These are phyloP conservation scores for Hemibagrus guttatus DNA, from an alignment of 2,797 vertebrate species.

Conservation along the genomic window DNA sequence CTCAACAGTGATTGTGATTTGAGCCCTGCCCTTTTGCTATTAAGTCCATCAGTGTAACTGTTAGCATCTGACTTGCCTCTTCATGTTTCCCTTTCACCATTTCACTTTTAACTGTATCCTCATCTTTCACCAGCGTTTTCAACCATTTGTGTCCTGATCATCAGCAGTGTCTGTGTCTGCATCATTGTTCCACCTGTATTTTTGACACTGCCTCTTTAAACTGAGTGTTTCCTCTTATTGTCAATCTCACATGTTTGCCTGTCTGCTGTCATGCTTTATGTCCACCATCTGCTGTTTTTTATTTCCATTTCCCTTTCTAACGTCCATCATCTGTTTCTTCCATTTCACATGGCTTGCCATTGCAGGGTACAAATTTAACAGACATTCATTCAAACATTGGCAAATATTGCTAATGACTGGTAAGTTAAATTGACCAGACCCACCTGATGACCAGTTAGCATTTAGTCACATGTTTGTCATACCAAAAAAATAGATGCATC, in stretches of 20 bases:
- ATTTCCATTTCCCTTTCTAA: constrained; percentile 44
- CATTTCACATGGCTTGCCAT: constrained; percentile 41
- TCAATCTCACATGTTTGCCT: not conserved
- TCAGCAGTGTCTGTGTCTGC: not conserved
- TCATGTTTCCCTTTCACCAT: not conserved
- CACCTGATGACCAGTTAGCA: not conserved
- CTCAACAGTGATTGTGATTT: not conserved
- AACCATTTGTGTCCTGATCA: constrained; percentile 23
- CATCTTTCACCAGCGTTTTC: not conserved
- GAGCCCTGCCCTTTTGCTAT: not conserved
- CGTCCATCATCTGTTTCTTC: constrained; percentile 40
- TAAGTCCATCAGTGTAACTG: not conserved
- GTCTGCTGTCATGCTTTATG: constrained; percentile 18
- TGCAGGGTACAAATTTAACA: constrained; percentile 46
- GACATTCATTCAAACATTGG: constrained; percentile 42
- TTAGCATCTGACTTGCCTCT: not conserved
- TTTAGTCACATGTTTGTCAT: constrained; percentile 5
- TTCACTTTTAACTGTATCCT: not conserved
- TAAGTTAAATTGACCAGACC: constrained; percentile 39
- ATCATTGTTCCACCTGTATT: constrained; percentile 14
- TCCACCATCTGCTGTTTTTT: constrained; percentile 35
- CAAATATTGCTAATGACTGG: constrained; percentile 50
- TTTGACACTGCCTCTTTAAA: constrained; percentile 9
- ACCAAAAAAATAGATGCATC: not conserved
- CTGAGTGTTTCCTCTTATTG: constrained; percentile 26